These are phyloP conservation scores for Podotricha telesiphe DNA, from an alignment of 2,888 invertebrate species.

Conservation along the genomic window DNA sequence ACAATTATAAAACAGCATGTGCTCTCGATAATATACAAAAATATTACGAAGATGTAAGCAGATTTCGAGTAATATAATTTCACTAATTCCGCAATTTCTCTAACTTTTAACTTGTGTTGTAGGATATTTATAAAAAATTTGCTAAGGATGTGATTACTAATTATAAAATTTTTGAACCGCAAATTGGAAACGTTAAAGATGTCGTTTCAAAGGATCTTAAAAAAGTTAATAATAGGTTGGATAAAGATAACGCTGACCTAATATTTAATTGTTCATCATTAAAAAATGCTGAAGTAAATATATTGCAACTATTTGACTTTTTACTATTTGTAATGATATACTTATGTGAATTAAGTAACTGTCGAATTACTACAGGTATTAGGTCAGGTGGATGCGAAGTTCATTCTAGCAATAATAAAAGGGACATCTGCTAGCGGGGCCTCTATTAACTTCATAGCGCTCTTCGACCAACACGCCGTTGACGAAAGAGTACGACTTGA, in stretches of 20 bases:
- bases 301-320: not conserved
- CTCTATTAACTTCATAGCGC: slow-evolving; percentile 78
- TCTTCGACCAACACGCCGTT: slow-evolving; percentile 95
- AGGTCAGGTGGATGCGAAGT: slow-evolving; percentile 90
- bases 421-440: slow-evolving; percentile 55
- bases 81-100: not conserved
- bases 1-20: slow-evolving; percentile 51
- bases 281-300: slow-evolving; percentile 58
- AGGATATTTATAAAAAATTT: slow-evolving; percentile 74
- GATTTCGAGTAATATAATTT: not conserved
- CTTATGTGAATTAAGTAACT: not conserved
- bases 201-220: slow-evolving; percentile 54
- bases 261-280: slow-evolving; percentile 63
- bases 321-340: not conserved
- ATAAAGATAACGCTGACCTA: slow-evolving; percentile 60
- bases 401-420: slow-evolving; percentile 83
- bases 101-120: slow-evolving; percentile 46
- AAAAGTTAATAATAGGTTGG: slow-evolving; percentile 58
- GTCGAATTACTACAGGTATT: slow-evolving; percentile 77
- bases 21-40: slow-evolving; percentile 54
- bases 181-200: slow-evolving; percentile 58
- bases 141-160: slow-evolving; percentile 73
- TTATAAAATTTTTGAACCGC: slow-evolving; percentile 68
- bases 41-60: slow-evolving; percentile 67
- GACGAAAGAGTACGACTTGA: slow-evolving; percentile 93